phyloP scores from a whole-genome alignment of 2,888 invertebrate genomes.

The Oegoconia quadripuncta region DNA sequence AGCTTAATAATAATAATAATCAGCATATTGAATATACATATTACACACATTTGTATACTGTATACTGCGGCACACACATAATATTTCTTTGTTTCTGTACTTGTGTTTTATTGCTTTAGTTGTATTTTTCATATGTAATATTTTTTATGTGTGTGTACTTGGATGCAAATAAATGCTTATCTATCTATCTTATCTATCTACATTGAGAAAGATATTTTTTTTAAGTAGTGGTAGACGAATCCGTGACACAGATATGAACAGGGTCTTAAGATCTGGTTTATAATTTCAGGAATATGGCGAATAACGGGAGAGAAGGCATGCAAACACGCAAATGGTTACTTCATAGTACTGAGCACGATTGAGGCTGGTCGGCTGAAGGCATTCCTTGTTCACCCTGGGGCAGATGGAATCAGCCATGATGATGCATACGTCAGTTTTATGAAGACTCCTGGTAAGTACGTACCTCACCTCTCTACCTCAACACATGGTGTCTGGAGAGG shows the following conservation, averaged over 20 bases:
- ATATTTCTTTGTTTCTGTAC: too few relatives aligned
- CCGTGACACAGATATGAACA: background rate
- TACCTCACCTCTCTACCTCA: background rate
- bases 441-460: constrained; percentile 51
- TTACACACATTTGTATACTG: too few relatives aligned
- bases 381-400: constrained; percentile 55
- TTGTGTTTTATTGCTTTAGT: too few relatives aligned
- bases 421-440: constrained; percentile 41
- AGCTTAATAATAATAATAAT: too few relatives aligned
- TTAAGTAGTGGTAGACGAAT: too few relatives aligned
- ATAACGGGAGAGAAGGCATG: constrained; percentile 60
- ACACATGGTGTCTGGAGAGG: background rate
- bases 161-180: too few relatives aligned
- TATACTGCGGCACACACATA: too few relatives aligned
- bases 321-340: constrained; percentile 33
- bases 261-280: background rate
- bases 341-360: constrained; percentile 45
- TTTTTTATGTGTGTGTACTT: too few relatives aligned
- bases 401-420: constrained; percentile 33
- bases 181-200: too few relatives aligned
- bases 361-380: constrained; percentile 43
- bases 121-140: too few relatives aligned
- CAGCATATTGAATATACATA: too few relatives aligned
- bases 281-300: constrained; percentile 53
- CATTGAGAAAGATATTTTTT: too few relatives aligned